Conservation (phyloP, 2,113 vertebrate genomes). For the Geococcyx californianus region DNA sequence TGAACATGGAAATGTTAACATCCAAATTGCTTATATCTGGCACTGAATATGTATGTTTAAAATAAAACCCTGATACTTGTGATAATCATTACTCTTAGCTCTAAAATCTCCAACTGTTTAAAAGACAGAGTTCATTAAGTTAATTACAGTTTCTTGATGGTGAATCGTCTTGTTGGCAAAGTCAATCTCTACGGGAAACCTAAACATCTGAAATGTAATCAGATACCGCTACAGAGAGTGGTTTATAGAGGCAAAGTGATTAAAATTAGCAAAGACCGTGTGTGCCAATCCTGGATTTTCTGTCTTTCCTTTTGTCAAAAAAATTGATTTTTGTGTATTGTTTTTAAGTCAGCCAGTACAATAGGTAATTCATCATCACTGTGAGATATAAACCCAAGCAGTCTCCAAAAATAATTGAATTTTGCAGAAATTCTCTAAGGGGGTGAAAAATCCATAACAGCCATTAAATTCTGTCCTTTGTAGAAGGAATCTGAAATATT, state of each 20-base stretch:
- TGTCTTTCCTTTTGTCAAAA: slow-evolving; percentile 56
- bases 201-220: slow-evolving; percentile 45
- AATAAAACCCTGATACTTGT: slow-evolving; percentile 38
- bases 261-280: not conserved
- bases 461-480: slow-evolving; percentile 59
- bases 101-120: slow-evolving; percentile 51
- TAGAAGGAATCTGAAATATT: slow-evolving; percentile 45
- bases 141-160: slow-evolving; percentile 69
- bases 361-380: slow-evolving; percentile 62
- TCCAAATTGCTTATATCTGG: slow-evolving; percentile 40
- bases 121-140: slow-evolving; percentile 64
- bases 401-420: slow-evolving; percentile 71
- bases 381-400: slow-evolving; percentile 49
- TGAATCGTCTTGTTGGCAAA: slow-evolving; percentile 44
- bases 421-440: slow-evolving; percentile 70
- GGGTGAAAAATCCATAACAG: slow-evolving; percentile 49
- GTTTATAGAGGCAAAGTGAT: not conserved
- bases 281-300: not conserved
- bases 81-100: slow-evolving; percentile 36
- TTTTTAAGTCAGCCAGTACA: slow-evolving; percentile 48
- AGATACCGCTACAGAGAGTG: not conserved
- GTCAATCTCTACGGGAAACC: slow-evolving; percentile 26
- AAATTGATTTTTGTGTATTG: slow-evolving; percentile 72
- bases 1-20: not conserved
- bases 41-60: slow-evolving; percentile 22